These are phyloP conservation scores for Pithys albifrons DNA, from an alignment of 2,113 vertebrate species.

Conservation along the genomic window DNA sequence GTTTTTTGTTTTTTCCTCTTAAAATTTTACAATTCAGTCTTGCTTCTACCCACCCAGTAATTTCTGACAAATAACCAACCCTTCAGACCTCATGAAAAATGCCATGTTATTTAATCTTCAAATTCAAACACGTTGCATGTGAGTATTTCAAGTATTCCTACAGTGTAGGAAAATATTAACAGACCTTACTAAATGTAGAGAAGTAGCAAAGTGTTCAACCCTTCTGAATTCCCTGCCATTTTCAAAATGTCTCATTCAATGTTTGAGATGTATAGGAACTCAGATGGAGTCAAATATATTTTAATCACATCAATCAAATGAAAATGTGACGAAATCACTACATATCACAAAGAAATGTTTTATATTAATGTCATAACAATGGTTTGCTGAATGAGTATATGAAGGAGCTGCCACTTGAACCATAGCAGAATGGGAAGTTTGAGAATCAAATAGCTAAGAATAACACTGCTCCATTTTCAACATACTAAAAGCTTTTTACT, in stretches of 20 bases:
- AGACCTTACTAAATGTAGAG: background rate
- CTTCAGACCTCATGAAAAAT: background rate
- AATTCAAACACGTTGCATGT: background rate
- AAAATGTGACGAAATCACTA: conserved; percentile 50
- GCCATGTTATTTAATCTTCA: background rate
- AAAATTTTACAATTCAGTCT: background rate
- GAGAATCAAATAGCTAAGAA: conserved; percentile 67
- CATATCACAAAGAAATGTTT: conserved; percentile 52
- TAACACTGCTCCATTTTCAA: conserved; percentile 67
- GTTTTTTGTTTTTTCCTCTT: background rate
- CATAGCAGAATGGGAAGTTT: conserved; percentile 55
- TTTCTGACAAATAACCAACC: conserved; percentile 45
- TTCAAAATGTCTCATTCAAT: background rate
- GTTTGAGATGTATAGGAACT: conserved; percentile 26
- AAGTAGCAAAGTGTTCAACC: background rate
- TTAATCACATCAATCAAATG: conserved; percentile 52
- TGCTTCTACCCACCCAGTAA: background rate
- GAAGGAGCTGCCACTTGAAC: conserved; percentile 45
- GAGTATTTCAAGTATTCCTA: conserved; percentile 46
- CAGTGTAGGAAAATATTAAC: background rate
- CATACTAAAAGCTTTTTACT: conserved; percentile 71
- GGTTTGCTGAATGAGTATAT: background rate
- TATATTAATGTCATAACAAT: conserved; percentile 39
- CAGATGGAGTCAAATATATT: conserved; percentile 36
- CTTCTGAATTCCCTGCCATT: background rate